Evolutionary conservation across 1,140 invertebrate species (phyloP).

Genomic region (Drosophila erecta): DNA sequence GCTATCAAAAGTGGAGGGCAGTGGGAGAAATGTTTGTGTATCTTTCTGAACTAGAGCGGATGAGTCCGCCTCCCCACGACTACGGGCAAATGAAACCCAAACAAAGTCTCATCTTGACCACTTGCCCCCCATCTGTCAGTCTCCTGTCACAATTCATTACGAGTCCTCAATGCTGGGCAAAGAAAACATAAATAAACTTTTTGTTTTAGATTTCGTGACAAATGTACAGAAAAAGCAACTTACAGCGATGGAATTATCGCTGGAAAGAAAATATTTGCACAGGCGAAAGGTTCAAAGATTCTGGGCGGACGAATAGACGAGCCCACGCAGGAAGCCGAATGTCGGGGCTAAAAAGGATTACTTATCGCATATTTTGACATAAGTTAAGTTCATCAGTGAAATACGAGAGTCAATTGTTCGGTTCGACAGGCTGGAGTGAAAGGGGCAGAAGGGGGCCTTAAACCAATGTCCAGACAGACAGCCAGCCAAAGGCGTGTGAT

Average conservation of each 20-base stretch:
- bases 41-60: neutral
- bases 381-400: slow-evolving; percentile 84
- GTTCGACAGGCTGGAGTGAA: neutral
- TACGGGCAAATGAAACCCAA: slow-evolving; percentile 60
- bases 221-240: slow-evolving; percentile 64
- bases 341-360: slow-evolving; percentile 78
- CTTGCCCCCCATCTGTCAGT: slow-evolving; percentile 30
- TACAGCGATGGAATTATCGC: slow-evolving; percentile 66
- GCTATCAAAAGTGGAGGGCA: slow-evolving; percentile 49
- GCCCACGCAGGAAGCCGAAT: slow-evolving; percentile 5
- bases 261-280: slow-evolving; percentile 76
- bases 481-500: slow-evolving; percentile 39
- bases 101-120: slow-evolving; percentile 60
- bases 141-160: slow-evolving; percentile 72
- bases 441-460: slow-evolving; percentile 28
- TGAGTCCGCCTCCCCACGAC: neutral
- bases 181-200: slow-evolving; percentile 72
- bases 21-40: slow-evolving; percentile 11
- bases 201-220: slow-evolving; percentile 79
- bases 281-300: slow-evolving; percentile 39
- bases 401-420: slow-evolving; percentile 81
- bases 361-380: slow-evolving; percentile 84
- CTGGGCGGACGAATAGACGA: neutral
- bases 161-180: slow-evolving; percentile 29
- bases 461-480: slow-evolving; percentile 51